Evolutionary conservation across 1,140 invertebrate species (phyloP).

Genomic region (Nebria ingens): DNA sequence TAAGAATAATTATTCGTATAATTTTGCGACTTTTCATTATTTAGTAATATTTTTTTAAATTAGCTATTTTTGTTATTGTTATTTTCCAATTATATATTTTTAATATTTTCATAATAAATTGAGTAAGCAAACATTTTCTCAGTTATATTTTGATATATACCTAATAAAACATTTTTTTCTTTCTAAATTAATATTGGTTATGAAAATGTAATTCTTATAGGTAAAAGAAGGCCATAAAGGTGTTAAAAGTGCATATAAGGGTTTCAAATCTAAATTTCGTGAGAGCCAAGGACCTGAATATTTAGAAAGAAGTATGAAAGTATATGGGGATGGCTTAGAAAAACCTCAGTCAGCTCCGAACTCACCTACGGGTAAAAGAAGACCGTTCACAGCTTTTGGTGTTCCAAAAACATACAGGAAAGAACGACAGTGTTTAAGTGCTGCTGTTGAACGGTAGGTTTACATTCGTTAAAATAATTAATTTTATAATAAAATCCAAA

Average conservation of each 20-base stretch:
- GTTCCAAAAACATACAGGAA: conserved; percentile 41
- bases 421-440: conserved; percentile 35
- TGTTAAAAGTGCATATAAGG: conserved; percentile 63
- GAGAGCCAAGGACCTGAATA: conserved; percentile 33
- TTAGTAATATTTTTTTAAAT: no score
- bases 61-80: no score
- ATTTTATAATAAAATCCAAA: no score
- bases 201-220: conserved; percentile 31
- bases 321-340: conserved; percentile 35
- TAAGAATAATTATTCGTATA: no score
- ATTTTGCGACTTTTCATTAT: no score
- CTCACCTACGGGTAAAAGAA: conserved; percentile 48
- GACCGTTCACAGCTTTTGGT: conserved; percentile 34
- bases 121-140: no score
- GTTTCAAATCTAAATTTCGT: conserved; percentile 52
- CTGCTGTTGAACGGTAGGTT: conserved; percentile 24
- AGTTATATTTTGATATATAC: no score
- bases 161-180: no score
- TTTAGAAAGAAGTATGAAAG: conserved; percentile 29
- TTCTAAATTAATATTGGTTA: conserved; percentile 8
- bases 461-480: no score
- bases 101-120: no score
- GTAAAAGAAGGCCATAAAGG: conserved; percentile 67
- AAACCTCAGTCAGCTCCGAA: conserved; percentile 53
- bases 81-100: no score